Conservation (phyloP, 2,888 invertebrate genomes). For the Heliconius ethilla region DNA sequence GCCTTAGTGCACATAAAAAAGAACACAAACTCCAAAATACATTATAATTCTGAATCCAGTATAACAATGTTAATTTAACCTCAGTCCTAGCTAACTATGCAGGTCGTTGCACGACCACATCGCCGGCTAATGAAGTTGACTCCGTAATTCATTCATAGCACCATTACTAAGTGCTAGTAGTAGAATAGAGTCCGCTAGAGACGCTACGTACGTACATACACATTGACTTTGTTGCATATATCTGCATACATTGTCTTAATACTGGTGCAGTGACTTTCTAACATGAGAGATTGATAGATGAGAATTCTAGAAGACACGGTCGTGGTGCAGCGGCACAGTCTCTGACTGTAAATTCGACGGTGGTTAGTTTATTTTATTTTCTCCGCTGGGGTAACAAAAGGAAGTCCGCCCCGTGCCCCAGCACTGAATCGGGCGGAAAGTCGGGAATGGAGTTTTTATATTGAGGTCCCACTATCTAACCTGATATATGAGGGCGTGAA, state of each 20-base stretch:
- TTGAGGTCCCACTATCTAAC: too few species aligned
- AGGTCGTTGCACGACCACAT: not conserved
- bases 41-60: not conserved
- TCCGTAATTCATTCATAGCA: constrained; percentile 1
- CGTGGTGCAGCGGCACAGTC: too few species aligned
- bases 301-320: too few species aligned
- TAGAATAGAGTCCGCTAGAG: not conserved
- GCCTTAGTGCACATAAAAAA: too few species aligned
- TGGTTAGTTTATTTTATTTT: too few species aligned
- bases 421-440: too few species aligned
- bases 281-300: not conserved
- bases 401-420: too few species aligned
- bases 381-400: too few species aligned
- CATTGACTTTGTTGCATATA: constrained; percentile 2
- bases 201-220: not conserved
- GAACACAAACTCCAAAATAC: not conserved
- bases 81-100: not conserved
- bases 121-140: constrained; percentile 4
- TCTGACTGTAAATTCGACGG: not conserved
- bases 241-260: not conserved
- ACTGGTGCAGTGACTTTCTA: not conserved
- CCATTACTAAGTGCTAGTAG: not conserved
- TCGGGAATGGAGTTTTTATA: too few species aligned
- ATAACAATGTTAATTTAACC: not conserved
- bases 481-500: too few species aligned